phyloP scores from a whole-genome alignment of 2,113 vertebrate species.

The Nothocercus julius region DNA sequence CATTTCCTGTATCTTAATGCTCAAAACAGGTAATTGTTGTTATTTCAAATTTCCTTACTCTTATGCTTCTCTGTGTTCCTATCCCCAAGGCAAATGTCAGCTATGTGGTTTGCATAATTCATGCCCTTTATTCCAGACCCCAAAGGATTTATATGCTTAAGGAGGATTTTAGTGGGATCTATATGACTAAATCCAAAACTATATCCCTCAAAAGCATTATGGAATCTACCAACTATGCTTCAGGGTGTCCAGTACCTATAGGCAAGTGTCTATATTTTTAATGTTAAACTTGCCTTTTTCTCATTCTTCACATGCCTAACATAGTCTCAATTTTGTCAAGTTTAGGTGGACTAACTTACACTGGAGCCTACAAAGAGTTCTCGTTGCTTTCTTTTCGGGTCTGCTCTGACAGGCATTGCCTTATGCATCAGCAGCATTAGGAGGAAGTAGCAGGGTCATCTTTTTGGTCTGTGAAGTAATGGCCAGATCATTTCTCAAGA shows the following conservation, averaged over 20 bases:
- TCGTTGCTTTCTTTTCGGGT: neutral
- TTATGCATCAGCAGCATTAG: neutral
- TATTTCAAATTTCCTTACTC: slow-evolving; percentile 23
- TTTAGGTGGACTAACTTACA: neutral
- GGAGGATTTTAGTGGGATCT: neutral
- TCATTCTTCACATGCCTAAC: neutral
- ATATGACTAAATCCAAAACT: neutral
- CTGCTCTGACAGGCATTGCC: neutral
- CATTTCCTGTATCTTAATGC: slow-evolving; percentile 31
- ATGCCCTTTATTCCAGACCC: neutral
- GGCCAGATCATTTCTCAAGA: neutral
- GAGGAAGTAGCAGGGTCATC: neutral
- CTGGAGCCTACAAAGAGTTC: neutral
- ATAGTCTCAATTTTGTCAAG: neutral
- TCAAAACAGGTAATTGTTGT: slow-evolving; percentile 34
- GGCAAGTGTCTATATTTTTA: neutral
- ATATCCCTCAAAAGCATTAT: neutral
- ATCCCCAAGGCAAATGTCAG: slow-evolving; percentile 41
- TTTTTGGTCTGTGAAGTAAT: neutral
- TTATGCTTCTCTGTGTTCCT: neutral
- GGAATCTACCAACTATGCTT: neutral
- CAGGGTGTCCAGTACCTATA: rapidly evolving
- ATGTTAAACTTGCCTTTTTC: neutral
- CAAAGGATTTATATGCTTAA: neutral
- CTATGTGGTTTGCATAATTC: neutral